Base-by-base conservation (phyloP, 2,797 vertebrate species). In the Brotula barbata region DNA sequence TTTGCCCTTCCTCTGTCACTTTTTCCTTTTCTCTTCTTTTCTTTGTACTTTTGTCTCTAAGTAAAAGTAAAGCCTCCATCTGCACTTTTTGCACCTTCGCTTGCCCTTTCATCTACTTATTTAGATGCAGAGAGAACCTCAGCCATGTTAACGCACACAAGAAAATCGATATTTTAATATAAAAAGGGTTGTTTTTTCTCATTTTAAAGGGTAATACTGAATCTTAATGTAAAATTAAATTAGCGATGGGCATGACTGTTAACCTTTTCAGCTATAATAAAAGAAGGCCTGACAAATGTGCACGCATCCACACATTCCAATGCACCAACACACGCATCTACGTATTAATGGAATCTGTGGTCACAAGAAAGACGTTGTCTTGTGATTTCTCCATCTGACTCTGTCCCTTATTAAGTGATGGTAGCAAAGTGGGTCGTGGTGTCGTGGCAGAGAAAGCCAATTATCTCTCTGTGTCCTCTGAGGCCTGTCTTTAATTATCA, bases 401-500 rank as follows among this genome's bases (percentile, higher is more conserved):
- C 46, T 0, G 34, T 58, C 69, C 43, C 69, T 78, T 78, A 81
- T 85, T 74, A 84, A 88, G 75, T 84, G 85, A 84, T 86, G 71
- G 59, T 78, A 33, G 54, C 73, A 78, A 89, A 88, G 82, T 88
- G 83, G 85, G 88, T 88, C 83, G 23, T 71, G 81, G 80, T 82
- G 80, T 84, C 73, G 60, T 56, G 58, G 51, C 80, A 46, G 58
- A 46, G 73, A 79, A 85, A 89, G 73, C 75, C 83, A 88, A 89
- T 89, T 88, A 89, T 85, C 84, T 71, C 57, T 31, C 6, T 14
- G 25, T 1, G 17, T 79, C 86, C 79, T 74, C 47, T 5, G 86
- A 85, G 88, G 79, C 49, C 71, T 70, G 83, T 78, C 85, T 88
- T 87, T 88, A 88, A 89, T 89, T 87, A 89, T 89, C 88, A 79